Base-by-base conservation (phyloP, 1,140 invertebrate species). In the Lordiphosa mommai region DNA sequence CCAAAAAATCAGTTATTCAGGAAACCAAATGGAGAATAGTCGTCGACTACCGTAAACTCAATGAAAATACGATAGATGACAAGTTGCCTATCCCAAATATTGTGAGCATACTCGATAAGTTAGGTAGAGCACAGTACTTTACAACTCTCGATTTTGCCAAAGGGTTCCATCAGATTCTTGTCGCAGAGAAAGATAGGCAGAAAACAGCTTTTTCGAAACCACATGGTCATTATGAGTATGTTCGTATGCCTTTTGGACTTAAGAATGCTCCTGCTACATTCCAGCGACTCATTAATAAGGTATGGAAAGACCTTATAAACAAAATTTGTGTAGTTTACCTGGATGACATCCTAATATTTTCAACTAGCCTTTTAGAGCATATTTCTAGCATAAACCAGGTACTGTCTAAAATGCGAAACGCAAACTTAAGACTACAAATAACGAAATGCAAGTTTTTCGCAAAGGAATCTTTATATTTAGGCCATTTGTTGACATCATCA, bases 101-200 rank as follows among this genome's bases (percentile, higher is more conserved):
- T 16, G 41, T 0, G 4, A 23, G 59, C 10, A 55, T 60, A 17
- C 36, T 72, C 9, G 51, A 61, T 14, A 64, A 59, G 36, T 49
- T 73, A 30, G 46, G 53, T 10, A 32, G 29, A 52, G 38, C 37
- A 7, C 29, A 44, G 34, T 65, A 73, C 41, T 65, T 73, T 47
- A 49, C 66, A 17, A 61, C 60, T 7, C 41, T 66, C 32, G 61
- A 70, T 53, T 32, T 70, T 3, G 64, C 65, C 1, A 87, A 72
- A 41, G 91, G 91, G 3, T 92, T 90, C 76, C 90, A 88, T 72
- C 57, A 73, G 46, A 70, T 70, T 32, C 14, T 37, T 14, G 40
- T 70, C 20, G 33, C 66, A 17, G 33, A 33, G 49, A 29, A 61
- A 61, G 49, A 49, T 30, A 27, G 8, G 14, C 23, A 44, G 38